Evolutionary conservation across 2,888 invertebrate species (phyloP).

Genomic region (Amblyjoppa fuscipennis): DNA sequence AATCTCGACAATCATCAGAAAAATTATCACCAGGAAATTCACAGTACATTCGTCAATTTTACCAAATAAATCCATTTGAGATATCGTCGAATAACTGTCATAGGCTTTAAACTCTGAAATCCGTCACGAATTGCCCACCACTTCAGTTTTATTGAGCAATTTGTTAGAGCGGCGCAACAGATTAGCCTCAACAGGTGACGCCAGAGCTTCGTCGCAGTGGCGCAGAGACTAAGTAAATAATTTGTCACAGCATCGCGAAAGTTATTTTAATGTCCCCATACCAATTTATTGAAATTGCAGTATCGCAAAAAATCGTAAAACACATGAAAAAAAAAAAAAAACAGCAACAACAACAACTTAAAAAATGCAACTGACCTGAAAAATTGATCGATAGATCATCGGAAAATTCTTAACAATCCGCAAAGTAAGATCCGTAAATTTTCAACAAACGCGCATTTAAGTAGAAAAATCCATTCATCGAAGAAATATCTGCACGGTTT

Average conservation of each 20-base stretch:
- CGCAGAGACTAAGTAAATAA: conserved; percentile 8
- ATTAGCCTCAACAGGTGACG: conserved; percentile 53
- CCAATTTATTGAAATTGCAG: neutral
- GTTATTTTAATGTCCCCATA: too few relatives aligned
- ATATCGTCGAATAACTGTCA: neutral
- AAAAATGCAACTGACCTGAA: neutral
- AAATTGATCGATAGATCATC: neutral
- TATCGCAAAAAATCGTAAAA: too few relatives aligned
- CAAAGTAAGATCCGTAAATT: neutral
- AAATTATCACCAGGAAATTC: too few relatives aligned
- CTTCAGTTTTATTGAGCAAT: conserved; percentile 48
- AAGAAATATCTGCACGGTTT: neutral
- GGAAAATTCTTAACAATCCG: neutral
- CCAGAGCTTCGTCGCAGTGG: conserved; percentile 29
- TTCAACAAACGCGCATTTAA: neutral
- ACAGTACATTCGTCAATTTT: neutral
- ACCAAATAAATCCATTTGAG: neutral
- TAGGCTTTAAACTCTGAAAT: conserved; percentile 4
- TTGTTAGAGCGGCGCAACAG: conserved; percentile 44
- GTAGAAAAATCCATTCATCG: neutral
- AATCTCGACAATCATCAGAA: neutral
- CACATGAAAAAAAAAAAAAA: too few relatives aligned
- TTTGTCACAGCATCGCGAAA: neutral
- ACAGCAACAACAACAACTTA: too few relatives aligned
- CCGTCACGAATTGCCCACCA: conserved; percentile 11